Evolutionary conservation across 2,797 vertebrate genomes (phyloP).

Genomic region (Sebastes elongatus): DNA sequence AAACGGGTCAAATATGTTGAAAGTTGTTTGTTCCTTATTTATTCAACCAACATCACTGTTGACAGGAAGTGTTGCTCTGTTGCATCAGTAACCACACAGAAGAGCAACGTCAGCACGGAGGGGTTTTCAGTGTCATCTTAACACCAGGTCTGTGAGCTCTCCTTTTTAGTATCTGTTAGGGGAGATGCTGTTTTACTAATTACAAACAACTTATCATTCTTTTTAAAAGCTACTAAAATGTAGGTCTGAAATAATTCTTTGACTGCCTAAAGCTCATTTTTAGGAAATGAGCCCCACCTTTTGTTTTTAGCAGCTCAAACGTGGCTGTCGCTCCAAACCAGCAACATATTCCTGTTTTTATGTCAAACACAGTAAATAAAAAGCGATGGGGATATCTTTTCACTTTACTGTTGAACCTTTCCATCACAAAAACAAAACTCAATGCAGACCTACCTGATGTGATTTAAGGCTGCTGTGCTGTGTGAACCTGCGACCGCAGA

Average conservation of each 20-base stretch:
- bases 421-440: neutral
- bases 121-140: neutral
- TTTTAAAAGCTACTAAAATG: neutral
- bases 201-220: neutral
- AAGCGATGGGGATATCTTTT: neutral
- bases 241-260: neutral
- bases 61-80: neutral
- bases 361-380: neutral
- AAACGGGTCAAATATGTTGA: too few species aligned
- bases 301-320: neutral
- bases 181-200: too few species aligned
- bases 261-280: neutral
- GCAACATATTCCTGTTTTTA: neutral
- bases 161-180: too few species aligned
- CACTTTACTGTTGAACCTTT: neutral
- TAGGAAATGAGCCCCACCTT: neutral
- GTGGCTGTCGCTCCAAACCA: neutral
- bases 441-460: constrained; percentile 65
- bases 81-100: neutral
- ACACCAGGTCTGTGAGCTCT: neutral
- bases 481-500: constrained; percentile 77
- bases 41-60: neutral
- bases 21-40: neutral
- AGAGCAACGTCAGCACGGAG: neutral
- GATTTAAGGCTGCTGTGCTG: constrained; percentile 81